Evolutionary conservation across 1,140 invertebrate species (phyloP), one percentile per base, ranked within the genome.

Genomic region (Scaptomyza pallida): DNA sequence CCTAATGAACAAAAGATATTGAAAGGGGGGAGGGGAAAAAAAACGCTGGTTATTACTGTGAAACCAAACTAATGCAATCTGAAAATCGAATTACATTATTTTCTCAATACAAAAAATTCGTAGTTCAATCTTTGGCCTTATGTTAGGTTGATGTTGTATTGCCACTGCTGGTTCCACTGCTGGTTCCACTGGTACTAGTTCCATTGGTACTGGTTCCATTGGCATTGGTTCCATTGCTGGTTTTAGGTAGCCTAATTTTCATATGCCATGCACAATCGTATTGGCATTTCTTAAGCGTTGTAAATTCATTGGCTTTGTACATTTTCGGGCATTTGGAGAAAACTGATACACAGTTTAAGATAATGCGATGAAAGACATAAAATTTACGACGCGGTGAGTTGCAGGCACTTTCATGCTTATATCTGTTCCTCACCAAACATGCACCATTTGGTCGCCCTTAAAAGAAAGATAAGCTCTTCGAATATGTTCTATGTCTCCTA

Each of bases 281-380:
- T 2, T 43, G 76, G 5, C 78, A 80, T 0, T 0, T 2, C 5
- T 5, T 3, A 0, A 61, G 17, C 2, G 43, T 35, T 0, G n/a
- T 1, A 16, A 43, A 81, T 8, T 79, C 78, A 30, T 81, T 81
- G 1, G 26, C 1, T 6, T 1, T 6, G 16, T 64, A 13, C 10
- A 59, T 13, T 12, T 3, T 30, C 0, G 10, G 5, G 12, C 78
- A 81, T 2, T 37, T 64, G 21, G 59, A 52, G 6, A 17, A 26
- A 10, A 80, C 77, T 21, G 41, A 9, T 3, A 72, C 35, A 21
- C 78, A 80, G 41, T 79, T 33, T 2, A 79, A 10, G 0, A 79
- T 23, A 2, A 72, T 59, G 4, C 68, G 67, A 41, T 79, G 77
- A n/a, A 80, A 80, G 5, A 9, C 59, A 44, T 57, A 80, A 26